Conservation (phyloP, 2,797 vertebrate species). For the Sebastes minor region DNA sequence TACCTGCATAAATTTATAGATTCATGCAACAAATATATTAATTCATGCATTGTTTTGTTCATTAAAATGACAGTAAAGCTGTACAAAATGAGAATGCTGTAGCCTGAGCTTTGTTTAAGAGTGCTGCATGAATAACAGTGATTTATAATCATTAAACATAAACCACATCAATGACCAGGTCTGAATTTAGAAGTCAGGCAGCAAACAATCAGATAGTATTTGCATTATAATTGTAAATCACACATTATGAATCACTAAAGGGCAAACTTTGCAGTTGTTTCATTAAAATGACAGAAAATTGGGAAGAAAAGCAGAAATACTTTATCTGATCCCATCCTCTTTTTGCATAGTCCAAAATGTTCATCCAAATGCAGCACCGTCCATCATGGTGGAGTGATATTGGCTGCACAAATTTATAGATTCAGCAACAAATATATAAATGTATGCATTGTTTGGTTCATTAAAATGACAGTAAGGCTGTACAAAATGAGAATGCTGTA, state of each 20-base stretch:
- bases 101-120: background rate
- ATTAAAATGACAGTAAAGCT: no score
- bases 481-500: background rate
- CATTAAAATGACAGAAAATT: background rate
- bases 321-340: background rate
- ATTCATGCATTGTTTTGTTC: background rate
- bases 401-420: no score
- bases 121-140: no score
- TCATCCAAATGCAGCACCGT: background rate
- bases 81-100: background rate
- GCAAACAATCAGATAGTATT: background rate
- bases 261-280: background rate
- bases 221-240: background rate
- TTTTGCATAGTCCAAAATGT: background rate
- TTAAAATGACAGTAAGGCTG: no score
- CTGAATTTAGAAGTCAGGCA: background rate
- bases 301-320: conserved; percentile 15
- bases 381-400: background rate
- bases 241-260: background rate
- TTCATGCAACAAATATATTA: no score
- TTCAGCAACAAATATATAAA: no score
- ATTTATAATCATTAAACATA: background rate
- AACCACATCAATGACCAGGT: background rate
- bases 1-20: rapidly evolving
- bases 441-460: no score